These are phyloP conservation scores for Charaxes varanes DNA, from an alignment of 1,140 invertebrate genomes.

Conservation along the genomic window DNA sequence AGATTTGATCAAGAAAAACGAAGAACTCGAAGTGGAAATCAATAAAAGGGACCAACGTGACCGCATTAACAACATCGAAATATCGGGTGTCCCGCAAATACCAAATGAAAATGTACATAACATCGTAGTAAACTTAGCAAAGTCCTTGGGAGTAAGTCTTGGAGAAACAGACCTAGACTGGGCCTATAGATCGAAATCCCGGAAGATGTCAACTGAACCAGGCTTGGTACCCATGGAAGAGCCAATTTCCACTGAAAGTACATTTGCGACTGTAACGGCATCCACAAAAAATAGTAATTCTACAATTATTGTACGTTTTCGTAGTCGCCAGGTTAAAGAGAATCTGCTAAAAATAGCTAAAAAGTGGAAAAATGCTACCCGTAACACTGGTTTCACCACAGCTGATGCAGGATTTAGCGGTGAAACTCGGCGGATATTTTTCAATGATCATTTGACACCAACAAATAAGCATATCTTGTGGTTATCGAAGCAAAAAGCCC, in stretches of 20 bases:
- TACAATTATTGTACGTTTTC: slow-evolving; percentile 3
- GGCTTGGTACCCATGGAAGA: background rate
- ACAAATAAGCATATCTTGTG: slow-evolving; percentile 3
- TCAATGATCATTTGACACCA: slow-evolving; percentile 7
- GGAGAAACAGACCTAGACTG: background rate
- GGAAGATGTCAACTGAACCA: background rate
- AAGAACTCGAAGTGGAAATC: no score
- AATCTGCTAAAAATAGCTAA: background rate
- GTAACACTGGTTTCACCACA: background rate
- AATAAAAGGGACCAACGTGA: no score
- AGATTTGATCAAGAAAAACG: no score
- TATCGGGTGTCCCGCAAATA: no score
- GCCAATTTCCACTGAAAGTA: background rate
- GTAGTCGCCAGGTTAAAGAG: background rate
- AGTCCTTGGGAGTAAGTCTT: background rate
- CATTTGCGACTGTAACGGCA: slow-evolving; percentile 3
- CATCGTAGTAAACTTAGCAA: background rate
- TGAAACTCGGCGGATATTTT: background rate
- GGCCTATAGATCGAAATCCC: slow-evolving; percentile 1
- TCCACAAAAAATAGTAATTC: background rate
- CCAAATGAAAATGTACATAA: no score
- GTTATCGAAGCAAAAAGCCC: background rate
- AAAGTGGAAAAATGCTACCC: background rate
- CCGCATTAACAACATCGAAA: no score
- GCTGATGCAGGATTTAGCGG: slow-evolving; percentile 1